Percentiles rank a stretch among this genome's conserved stretches.
Conservation (phyloP, 2,113 vertebrate species). For the Gallinago jamesoni region DNA sequence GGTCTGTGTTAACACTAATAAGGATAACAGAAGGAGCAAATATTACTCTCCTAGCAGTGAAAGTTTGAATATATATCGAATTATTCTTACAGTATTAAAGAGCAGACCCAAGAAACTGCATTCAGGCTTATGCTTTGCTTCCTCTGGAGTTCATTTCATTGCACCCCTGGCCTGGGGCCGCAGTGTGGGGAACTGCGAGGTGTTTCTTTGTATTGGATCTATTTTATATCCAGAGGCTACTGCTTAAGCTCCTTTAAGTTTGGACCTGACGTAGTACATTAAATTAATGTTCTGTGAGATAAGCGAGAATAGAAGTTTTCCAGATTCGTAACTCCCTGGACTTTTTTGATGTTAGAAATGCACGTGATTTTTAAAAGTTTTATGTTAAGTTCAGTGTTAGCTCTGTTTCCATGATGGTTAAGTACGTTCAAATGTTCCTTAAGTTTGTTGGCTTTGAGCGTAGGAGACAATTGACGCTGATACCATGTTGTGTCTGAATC, state of each 20-base stretch:
- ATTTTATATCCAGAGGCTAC: background rate
- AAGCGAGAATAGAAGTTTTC: background rate
- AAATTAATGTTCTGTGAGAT: background rate
- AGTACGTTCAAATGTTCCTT: background rate
- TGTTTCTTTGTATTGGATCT: background rate
- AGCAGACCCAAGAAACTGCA: background rate
- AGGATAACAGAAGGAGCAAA: background rate
- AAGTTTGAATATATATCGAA: background rate
- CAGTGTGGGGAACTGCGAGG: background rate
- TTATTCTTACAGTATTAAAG: background rate
- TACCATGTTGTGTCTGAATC: background rate
- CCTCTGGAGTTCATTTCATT: background rate
- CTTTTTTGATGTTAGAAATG: background rate
- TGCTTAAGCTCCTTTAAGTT: background rate
- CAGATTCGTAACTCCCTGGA: background rate
- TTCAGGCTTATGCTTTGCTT: background rate
- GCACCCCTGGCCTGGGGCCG: background rate
- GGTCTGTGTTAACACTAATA: background rate
- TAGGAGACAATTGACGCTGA: background rate
- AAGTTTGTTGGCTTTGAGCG: background rate
- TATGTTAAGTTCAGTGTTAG: background rate
- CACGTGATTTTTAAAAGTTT: background rate
- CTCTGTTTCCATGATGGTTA: background rate
- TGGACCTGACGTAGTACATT: background rate
- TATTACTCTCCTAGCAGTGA: background rate